Evolutionary conservation across 1,140 invertebrate genomes (phyloP), one percentile per base, ranked within the genome.

Genomic region (Cylas formicarius): DNA sequence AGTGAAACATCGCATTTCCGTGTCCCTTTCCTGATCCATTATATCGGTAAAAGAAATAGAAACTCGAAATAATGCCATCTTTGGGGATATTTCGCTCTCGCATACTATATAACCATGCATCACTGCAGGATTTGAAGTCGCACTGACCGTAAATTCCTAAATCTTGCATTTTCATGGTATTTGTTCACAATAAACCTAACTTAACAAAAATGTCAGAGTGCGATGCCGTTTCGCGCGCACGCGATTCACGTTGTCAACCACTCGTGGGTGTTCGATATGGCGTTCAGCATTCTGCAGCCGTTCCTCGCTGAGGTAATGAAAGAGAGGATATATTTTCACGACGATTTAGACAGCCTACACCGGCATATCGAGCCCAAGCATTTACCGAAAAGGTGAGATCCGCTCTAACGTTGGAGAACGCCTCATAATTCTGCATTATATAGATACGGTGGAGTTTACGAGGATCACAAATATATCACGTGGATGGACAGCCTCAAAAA

Each of bases 231-330:
- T 47, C 77, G 75, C 19, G 81, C 78, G 0, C 65, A 82, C 43
- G 79, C 82, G 0, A 76, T 88, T 27, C 86, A 88, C 60, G 78
- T 89, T 27, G 69, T 88, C 0, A 77, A 85, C 55, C 80, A 86
- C 53, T 82, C 84, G 0, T 86, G 81, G 81, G 62, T 85, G 0
- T 87, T 87, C 55, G 83, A 86, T 55, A 78, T 81, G 23, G 80
- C 83, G 17, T 87, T 79, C 56, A 75, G 74, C 35, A 75, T 86
- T 7, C 84, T 89, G 55, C 85, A 84, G 53, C 83, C 83, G 0
- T 65, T 88, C 3, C 63, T 89, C 8, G 77, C 78, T 48, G 58
- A 74, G 2, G 62, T 71, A 21, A 85, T 86, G 77, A 71, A 71
- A 19, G 72, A 79, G 4, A 78, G 70, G 48, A 78, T 87, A 31